Base-by-base conservation (phyloP, 2,797 vertebrate genomes). In the Todus mexicanus region DNA sequence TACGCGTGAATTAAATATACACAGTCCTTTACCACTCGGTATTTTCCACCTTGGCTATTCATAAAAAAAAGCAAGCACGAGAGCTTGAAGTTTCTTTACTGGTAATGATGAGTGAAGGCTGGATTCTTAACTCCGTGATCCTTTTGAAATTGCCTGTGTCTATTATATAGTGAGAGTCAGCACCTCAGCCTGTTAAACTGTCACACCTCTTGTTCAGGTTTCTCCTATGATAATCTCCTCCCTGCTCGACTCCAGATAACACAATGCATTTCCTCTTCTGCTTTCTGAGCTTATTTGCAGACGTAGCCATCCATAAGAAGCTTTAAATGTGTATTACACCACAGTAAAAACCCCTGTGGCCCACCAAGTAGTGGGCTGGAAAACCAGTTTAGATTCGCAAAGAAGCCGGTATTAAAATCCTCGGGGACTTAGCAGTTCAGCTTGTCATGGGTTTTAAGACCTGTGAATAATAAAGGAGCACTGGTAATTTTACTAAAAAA, bases 361-460 rank as follows among this genome's bases (percentile, higher is more conserved):
- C 97, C 94, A 89, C 96, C 96, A 95, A 96, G 96, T 94, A 92
- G 92, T 63, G 61, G 96, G 96, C 96, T 94, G 96, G 96, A 98
- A 97, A 97, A 96, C 96, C 95, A 96, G 97, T 97, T 98, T 97
- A 97, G 97, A 88, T 97, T 96, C 48, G 69, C 97, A 60, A 84
- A 80, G 95, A 93, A 92, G 94, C 95, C 85, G 94, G 94, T 93
- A 96, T 97, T 95, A 78, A 97, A 96, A 89, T 85, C 84, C 73
- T 73, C 1, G 7, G 94, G 93, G 93, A 89, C 82, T 93, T 80
- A 50, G 93, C 66, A 83, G 87, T 95, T 93, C 94, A 77, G 87
- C 75, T 80, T 93, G 96, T 94, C 94, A 96, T 42, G 96, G 92
- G 0, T 94, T 93, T 97, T 96, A 97, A 96, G 90, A 71, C 84